These are phyloP conservation scores for Drosophila novamexicana DNA, from an alignment of 1,140 invertebrate genomes.

Conservation along the genomic window DNA sequence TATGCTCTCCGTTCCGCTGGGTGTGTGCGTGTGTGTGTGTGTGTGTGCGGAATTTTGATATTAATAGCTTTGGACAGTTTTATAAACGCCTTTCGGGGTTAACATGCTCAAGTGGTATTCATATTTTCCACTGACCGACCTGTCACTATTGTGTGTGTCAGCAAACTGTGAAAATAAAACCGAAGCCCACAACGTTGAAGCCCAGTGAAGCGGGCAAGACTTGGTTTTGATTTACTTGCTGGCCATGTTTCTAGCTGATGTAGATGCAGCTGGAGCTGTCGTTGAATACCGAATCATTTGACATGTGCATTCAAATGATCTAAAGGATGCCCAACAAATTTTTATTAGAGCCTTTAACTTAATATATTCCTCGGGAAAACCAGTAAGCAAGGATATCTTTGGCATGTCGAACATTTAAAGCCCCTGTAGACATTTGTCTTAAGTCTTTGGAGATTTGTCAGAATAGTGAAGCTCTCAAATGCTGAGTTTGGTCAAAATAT, in stretches of 20 bases:
- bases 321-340: not conserved
- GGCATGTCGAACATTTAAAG: too few species aligned
- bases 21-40: conserved; percentile 5
- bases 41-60: conserved; percentile 80
- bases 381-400: too few species aligned
- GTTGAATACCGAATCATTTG: conserved; percentile 18
- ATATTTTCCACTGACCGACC: conserved; percentile 83
- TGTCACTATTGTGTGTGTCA: conserved; percentile 74
- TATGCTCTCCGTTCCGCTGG: not conserved
- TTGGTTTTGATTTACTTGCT: conserved; percentile 27
- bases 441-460: too few species aligned
- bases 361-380: too few species aligned
- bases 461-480: too few species aligned
- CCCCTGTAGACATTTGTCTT: too few species aligned
- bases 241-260: not conserved
- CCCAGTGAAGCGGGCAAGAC: conserved; percentile 15
- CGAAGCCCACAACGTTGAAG: not conserved
- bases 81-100: conserved; percentile 83
- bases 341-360: too few species aligned
- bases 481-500: too few species aligned
- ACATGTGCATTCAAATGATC: not conserved
- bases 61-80: conserved; percentile 83
- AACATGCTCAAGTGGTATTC: conserved; percentile 82
- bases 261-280: conserved; percentile 14
- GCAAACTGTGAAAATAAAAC: conserved; percentile 44